Conservation (phyloP, 2,797 vertebrate species). For the Borostomias antarcticus region DNA sequence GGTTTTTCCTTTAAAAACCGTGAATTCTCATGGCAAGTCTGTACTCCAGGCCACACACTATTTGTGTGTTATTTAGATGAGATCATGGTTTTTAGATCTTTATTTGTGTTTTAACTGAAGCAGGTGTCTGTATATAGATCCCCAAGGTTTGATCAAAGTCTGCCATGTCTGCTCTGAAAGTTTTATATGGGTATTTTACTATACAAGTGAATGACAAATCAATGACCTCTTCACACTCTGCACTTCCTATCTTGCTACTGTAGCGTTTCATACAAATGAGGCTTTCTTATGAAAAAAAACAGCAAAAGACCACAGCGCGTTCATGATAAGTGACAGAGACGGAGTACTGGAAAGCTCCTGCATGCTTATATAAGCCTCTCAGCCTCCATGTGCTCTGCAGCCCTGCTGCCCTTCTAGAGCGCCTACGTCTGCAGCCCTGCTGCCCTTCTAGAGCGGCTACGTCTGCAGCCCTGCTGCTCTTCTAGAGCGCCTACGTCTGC, state of each 20-base stretch:
- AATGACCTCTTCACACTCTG: background rate
- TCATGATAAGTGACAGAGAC: conserved; percentile 57
- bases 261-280: conserved; percentile 34
- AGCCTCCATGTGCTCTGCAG: conserved; percentile 68
- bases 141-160: no score
- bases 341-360: conserved; percentile 67
- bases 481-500: conserved; percentile 63
- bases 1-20: conserved; percentile 37
- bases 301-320: conserved; percentile 44
- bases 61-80: conserved; percentile 38
- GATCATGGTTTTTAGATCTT: conserved; percentile 28
- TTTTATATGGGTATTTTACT: background rate
- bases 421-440: conserved; percentile 56
- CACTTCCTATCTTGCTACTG: conserved; percentile 8
- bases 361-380: conserved; percentile 70
- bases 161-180: no score
- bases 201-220: conserved; percentile 7
- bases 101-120: conserved; percentile 32
- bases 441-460: conserved; percentile 63
- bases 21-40: conserved; percentile 39
- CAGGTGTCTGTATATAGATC: background rate
- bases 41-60: conserved; percentile 27
- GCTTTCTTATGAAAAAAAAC: conserved; percentile 26
- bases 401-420: conserved; percentile 65
- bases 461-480: conserved; percentile 66